Evolutionary conservation across 2,797 vertebrate genomes (phyloP).

Genomic region (Oreortyx pictus): DNA sequence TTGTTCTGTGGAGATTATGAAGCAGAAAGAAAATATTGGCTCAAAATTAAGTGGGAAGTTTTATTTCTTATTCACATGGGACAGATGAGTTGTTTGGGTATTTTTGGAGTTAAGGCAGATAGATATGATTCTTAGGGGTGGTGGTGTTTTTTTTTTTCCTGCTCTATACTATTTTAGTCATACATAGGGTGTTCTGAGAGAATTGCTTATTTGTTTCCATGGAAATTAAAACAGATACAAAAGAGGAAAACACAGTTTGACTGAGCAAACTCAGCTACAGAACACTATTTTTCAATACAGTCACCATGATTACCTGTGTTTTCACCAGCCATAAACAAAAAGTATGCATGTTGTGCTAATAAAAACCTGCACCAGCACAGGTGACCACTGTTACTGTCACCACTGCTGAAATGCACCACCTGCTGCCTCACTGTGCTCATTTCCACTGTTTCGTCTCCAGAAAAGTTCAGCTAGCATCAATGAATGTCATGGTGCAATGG

Average conservation of each 20-base stretch:
- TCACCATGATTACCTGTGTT: background rate
- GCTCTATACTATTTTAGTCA: background rate
- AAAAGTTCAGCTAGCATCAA: background rate
- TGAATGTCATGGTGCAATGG: background rate
- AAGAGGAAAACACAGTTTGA: background rate
- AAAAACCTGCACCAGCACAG: background rate
- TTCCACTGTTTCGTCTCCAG: background rate
- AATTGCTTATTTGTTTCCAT: background rate
- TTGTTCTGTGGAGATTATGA: background rate
- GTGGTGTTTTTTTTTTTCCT: background rate
- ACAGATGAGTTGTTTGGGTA: background rate
- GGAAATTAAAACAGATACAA: background rate
- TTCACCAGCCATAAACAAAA: background rate
- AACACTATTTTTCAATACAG: background rate
- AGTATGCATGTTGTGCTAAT: background rate
- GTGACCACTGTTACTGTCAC: background rate
- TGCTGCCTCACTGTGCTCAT: background rate
- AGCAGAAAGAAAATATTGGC: background rate
- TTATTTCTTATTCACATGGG: fast-evolving
- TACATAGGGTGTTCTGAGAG: background rate
- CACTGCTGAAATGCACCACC: background rate
- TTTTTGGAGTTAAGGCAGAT: background rate
- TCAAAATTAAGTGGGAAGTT: background rate
- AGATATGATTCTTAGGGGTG: background rate
- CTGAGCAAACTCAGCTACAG: background rate